Base-by-base conservation (phyloP, 2,113 vertebrate species). In the Misgurnus mizolepis region DNA sequence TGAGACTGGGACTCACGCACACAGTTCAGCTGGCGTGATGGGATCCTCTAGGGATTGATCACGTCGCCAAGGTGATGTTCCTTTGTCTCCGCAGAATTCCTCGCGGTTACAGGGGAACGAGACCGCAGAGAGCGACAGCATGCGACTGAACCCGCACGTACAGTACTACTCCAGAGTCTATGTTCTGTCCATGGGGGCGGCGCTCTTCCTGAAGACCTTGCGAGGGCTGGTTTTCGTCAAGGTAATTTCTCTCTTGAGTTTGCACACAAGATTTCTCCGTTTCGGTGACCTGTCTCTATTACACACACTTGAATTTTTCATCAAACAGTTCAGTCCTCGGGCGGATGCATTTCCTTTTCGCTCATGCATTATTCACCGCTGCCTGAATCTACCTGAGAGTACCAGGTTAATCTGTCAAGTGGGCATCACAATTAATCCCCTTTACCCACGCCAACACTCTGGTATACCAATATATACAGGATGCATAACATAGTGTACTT, bases 211-310 rank as follows among this genome's bases (percentile, higher is more conserved):
- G 84, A 95, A 94, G 90, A 92, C 91, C 0, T 12, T 92, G 27
- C 88, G 93, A 81, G 93, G 93, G 4, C 82, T 93, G 49, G 89
- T 94, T 50, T 94, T 94, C 82, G 89, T 95, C 67, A 95, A 95
- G 93, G 94, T 95, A 86, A 88, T 82, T 61, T 45, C 5, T 61
- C 49, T n/a, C 17, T 39, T 14, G 45, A 62, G 70, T 58, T 39
- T 4, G 45, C 67, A 8, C 61, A 40, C 1, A 2, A 68, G 77
- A 53, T 62, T 62, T 4, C 58, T 75, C 58, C 22, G 58, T 17
- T 62, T 43, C 45, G 22, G 18, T 22, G 22, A 64, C 18, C 7
- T 49, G 60, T 72, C 50, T 72, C 69, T 7, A 11, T 72, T 72
- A 56, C 50, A 72, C 69, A 50, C 45, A 34, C 18, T 43, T 76